Conservation (phyloP, 2,113 vertebrate genomes). For the Tychaedon coryphoeus region DNA sequence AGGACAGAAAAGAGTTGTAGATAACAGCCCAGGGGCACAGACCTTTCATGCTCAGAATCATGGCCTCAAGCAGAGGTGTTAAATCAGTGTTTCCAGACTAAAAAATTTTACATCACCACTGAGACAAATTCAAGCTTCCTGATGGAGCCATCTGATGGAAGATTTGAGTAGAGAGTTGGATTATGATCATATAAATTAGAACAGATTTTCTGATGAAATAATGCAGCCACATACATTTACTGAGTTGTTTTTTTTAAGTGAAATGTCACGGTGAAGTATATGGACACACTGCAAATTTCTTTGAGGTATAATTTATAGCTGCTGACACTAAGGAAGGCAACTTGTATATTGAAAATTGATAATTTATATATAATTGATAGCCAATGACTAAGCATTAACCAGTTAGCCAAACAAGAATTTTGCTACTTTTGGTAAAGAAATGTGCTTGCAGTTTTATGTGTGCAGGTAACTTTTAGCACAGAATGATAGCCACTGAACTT, state of each 20-base stretch:
- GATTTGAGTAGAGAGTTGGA: not conserved
- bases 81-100: not conserved
- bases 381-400: not conserved
- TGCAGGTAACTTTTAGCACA: not conserved
- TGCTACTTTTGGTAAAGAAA: not conserved
- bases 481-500: not conserved
- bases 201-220: slow-evolving; percentile 3
- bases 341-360: not conserved
- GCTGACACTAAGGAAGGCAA: not conserved
- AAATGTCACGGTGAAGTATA: not conserved
- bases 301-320: not conserved
- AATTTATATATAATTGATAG: not conserved
- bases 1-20: not conserved
- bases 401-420: not conserved
- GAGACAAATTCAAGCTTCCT: not conserved
- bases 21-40: not conserved
- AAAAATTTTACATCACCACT: not conserved
- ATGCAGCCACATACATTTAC: not conserved
- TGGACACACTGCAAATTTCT: not conserved
- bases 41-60: not conserved
- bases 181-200: not conserved
- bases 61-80: not conserved
- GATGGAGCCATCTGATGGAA: not conserved
- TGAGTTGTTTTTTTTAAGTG: not conserved
- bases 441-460: not conserved